These are phyloP conservation scores for Carposina sasakii DNA, from an alignment of 1,140 invertebrate genomes.

Conservation along the genomic window DNA sequence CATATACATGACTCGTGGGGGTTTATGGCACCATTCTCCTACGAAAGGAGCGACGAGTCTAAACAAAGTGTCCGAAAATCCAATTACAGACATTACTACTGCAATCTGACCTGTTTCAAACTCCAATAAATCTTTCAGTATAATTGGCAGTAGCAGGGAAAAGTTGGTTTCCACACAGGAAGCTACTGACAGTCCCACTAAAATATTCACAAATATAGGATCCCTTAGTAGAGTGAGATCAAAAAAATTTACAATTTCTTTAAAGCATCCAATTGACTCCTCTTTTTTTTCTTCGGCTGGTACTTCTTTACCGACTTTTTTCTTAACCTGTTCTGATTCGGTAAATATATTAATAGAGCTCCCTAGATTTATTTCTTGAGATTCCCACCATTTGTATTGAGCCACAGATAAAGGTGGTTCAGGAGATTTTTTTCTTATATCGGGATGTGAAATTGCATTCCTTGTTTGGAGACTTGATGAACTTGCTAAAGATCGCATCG, in stretches of 20 bases:
- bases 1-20: conserved; percentile 77
- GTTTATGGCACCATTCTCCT: conserved; percentile 74
- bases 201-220: conserved; percentile 74
- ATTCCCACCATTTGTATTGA: conserved; percentile 64
- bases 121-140: conserved; percentile 73
- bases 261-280: conserved; percentile 26
- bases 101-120: conserved; percentile 74
- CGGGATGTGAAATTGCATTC: conserved; percentile 59
- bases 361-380: conserved; percentile 64
- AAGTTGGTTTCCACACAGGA: conserved; percentile 81
- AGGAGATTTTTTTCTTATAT: conserved; percentile 40
- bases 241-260: conserved; percentile 52
- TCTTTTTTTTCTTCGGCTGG: conserved; percentile 22
- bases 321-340: conserved; percentile 37
- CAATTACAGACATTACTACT: conserved; percentile 75
- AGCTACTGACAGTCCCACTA: conserved; percentile 78
- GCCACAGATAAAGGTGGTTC: conserved; percentile 39
- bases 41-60: conserved; percentile 76
- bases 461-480: conserved; percentile 37
- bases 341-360: conserved; percentile 63
- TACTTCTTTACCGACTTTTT: conserved; percentile 30
- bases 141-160: conserved; percentile 77
- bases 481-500: conserved; percentile 44
- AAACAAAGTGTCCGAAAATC: conserved; percentile 74
- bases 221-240: conserved; percentile 58